Evolutionary conservation across 2,113 vertebrate species (phyloP).

Genomic region (Phalacrocorax brasilianus): DNA sequence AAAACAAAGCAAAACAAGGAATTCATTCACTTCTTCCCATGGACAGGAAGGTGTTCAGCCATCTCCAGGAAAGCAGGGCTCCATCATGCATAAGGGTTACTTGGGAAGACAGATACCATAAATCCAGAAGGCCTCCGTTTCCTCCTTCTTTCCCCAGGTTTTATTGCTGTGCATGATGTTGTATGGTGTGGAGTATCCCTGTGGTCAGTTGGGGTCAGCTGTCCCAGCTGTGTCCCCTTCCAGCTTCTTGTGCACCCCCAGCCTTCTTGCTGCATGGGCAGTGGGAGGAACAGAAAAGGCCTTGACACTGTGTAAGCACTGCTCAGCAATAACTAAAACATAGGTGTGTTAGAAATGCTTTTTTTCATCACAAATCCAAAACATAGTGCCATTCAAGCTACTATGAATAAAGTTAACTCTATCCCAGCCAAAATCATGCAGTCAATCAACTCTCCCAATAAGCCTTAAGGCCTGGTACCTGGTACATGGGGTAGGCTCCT

Average conservation of each 20-base stretch:
- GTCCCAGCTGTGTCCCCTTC: not conserved
- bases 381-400: not conserved
- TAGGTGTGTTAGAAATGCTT: not conserved
- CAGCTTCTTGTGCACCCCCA: not conserved
- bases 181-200: not conserved
- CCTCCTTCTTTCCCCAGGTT: not conserved
- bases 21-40: not conserved
- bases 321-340: not conserved
- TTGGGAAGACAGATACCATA: not conserved
- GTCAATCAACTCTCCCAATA: not conserved
- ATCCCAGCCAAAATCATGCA: not conserved
- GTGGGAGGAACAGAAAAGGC: not conserved
- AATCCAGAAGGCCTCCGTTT: no score
- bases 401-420: not conserved
- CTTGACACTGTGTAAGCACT: not conserved
- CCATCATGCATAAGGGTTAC: rapidly evolving
- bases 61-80: not conserved
- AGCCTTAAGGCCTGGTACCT: not conserved
- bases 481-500: not conserved
- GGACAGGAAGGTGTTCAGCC: not conserved
- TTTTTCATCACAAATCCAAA: not conserved
- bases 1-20: not conserved
- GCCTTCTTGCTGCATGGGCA: rapidly evolving
- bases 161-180: not conserved
- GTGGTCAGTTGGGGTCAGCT: not conserved